Evolutionary conservation across 2,797 vertebrate genomes (phyloP), one percentile per base, ranked within the genome.

Genomic region (Lates japonicus): DNA sequence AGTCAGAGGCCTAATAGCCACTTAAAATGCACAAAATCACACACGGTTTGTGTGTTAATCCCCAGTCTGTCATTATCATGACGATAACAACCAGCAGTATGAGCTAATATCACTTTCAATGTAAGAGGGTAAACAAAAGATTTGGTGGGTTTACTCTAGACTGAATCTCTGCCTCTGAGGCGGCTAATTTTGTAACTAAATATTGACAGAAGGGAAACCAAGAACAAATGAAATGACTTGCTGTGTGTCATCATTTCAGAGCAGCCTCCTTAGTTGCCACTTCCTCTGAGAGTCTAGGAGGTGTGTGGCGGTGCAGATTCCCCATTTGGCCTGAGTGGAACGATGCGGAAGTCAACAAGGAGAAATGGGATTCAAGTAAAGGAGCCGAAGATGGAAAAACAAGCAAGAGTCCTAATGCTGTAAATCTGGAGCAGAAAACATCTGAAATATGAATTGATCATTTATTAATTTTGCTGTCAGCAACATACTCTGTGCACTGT

Each of bases 261-360:
- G 39, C 80, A 31, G 39, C 55, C 1, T 86, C 44, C n/a, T 5
- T 76, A n/a, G 58, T 76, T 41, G 65, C 66, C 48, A 57, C 80
- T 35, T 90, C 84, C 20, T 79, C 75, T 16, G 83, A 90, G 19
- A 80, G 69, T 72, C 78, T 83, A 0, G 59, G 17, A 0, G 94
- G 95, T 59, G 69, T 76, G 10, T 93, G 78, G 80, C 96, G 85
- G 57, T 86, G 75, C 77, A 95, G 65, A 63, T 94, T 94, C 78
- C 87, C 94, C 4, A 87, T 98, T 74, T 99, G 97, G 97, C 97
- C 97, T 0, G 97, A 98, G 88, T 99, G 97, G 98, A 97, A 86
- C n/a, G 97, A 99, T 76, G 87, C 91, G 2, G 97, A 98, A 49
- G 84, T 99, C 84, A 96, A 91, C 87, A 90, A 93, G 29, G 98